Base-by-base conservation (phyloP, 2,888 invertebrate genomes). In the Tetragonisca angustula region DNA sequence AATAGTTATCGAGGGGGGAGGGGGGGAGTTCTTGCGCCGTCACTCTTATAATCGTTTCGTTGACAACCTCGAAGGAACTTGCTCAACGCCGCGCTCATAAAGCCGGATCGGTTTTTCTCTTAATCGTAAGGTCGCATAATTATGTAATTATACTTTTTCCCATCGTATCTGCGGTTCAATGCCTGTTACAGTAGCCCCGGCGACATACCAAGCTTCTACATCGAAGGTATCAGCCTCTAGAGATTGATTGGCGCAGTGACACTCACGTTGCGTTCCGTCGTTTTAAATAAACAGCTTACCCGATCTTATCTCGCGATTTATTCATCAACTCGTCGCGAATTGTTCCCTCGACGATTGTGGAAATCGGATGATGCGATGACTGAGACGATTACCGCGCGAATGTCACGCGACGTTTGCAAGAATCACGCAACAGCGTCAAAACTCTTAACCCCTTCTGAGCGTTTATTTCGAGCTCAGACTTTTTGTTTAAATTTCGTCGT, bases 41-140 rank as follows among this genome's bases (percentile, higher is more conserved):
- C 79, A 70, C 68, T 68, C 76, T 76, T 76, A 54, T 76, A 83
- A 76, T 78, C 73, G 65, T 69, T 68, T 24, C 80, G 85, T 85
- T 88, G 85, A 85, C 85, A 88, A 80, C 76, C 81, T 62, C 52
- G 78, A 80, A 73, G 79, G 80, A 89, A 76, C 85, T 79, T 32
- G 87, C 76, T 76, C 62, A 56, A 78, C 76, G 52, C 62, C 70
- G 59, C 79, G 70, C 79, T 59, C 49, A 83, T 79, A 79, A 88
- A 89, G 86, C 89, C 88, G 89, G 88, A 79, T 87, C 71, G 70
- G 36, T 85, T 81, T 88, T 87, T 81, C 89, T 78, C 70, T 69
- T 79, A 71, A 78, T 70, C 72, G 54, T 65, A 67, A 76, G 81
- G 82, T 83, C 79, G 78, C 78, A 74, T 87, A 81, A 85, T 88